These are phyloP conservation scores for Ruditapes philippinarum DNA, from an alignment of 1,140 invertebrate genomes.

Conservation along the genomic window DNA sequence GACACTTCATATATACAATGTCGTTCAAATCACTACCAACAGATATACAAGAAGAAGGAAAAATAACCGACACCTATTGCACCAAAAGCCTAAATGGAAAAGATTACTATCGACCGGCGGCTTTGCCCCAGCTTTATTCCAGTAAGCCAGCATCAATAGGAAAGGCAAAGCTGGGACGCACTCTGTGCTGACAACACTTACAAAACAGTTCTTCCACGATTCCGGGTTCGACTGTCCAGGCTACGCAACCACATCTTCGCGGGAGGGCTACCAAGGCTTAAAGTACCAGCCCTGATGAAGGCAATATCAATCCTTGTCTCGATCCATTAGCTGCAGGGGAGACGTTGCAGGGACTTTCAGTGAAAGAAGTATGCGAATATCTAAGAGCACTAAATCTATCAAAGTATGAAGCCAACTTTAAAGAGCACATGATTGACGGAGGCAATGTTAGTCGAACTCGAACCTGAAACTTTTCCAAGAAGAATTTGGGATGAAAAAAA, in stretches of 20 bases:
- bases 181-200: background rate
- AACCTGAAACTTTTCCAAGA: background rate
- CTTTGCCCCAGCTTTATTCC: background rate
- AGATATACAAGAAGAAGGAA: background rate
- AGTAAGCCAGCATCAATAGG: background rate
- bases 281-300: background rate
- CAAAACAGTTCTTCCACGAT: background rate
- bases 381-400: background rate
- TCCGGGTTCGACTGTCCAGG: too few relatives aligned
- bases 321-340: background rate
- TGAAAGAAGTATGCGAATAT: background rate
- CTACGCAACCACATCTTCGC: too few relatives aligned
- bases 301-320: background rate
- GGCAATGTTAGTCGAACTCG: background rate
- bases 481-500: constrained; percentile 6
- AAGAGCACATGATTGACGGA: constrained; percentile 9
- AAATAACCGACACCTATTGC: background rate
- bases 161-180: background rate
- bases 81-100: too few relatives aligned
- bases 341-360: constrained; percentile 15
- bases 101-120: too few relatives aligned
- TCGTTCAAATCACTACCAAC: background rate
- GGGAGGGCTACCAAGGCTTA: background rate
- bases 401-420: background rate
- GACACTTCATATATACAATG: background rate